Conservation (phyloP, 1,140 invertebrate species). For the Drosophila athabasca region DNA sequence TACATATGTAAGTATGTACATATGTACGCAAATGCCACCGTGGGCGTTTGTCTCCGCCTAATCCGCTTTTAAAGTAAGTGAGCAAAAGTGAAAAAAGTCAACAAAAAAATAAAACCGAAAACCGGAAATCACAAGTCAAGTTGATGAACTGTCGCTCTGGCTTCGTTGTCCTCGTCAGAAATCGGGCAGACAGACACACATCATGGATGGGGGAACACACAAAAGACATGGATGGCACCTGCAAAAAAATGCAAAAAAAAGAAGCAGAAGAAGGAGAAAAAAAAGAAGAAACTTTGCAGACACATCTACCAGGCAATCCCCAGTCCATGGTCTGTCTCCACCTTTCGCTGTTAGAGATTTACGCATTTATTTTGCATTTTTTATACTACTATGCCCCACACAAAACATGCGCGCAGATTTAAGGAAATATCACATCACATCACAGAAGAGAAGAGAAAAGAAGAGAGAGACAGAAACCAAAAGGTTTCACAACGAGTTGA, state of each 20-base stretch:
- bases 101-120: constrained; percentile 45
- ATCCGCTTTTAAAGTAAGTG: constrained; percentile 78
- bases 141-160: constrained; percentile 73
- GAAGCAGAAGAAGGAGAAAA: constrained; percentile 13
- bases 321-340: constrained; percentile 6
- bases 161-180: constrained; percentile 57
- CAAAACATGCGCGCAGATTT: constrained; percentile 81
- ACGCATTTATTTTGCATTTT: constrained; percentile 83
- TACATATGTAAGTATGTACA: constrained; percentile 1
- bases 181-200: constrained; percentile 59
- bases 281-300: constrained; percentile 70
- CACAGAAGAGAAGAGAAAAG: constrained; percentile 18
- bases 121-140: constrained; percentile 81
- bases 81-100: constrained; percentile 25
- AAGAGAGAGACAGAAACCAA: constrained; percentile 15
- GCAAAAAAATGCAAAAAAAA: constrained; percentile 52
- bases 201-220: constrained; percentile 11
- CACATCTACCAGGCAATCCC: constrained; percentile 53
- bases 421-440: constrained; percentile 56
- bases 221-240: constrained; percentile 75
- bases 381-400: constrained; percentile 61
- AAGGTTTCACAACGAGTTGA: constrained; percentile 55
- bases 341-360: constrained; percentile 68
- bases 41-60: constrained; percentile 76
- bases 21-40: constrained; percentile 61